Base-by-base conservation (phyloP, 1,140 invertebrate species). In the Papilio glaucus region DNA sequence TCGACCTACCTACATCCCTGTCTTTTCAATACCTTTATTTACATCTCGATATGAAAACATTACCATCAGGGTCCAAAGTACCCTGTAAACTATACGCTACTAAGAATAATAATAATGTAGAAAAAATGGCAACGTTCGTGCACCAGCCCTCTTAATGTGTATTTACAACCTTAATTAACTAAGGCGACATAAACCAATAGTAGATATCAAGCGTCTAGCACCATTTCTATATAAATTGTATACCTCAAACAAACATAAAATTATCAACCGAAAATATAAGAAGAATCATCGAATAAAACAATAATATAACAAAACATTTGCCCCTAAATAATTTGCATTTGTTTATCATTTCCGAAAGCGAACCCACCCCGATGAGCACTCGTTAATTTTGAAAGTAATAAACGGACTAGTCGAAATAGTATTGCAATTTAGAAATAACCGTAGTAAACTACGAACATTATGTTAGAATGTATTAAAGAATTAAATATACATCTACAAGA, bases 171-270 rank as follows among this genome's bases (percentile, higher is more conserved):
- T 86, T 85, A 85, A 81, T 80, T 88, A 86, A 77, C 81, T 87
- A 86, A 75, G 75, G 78, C 77, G 72, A 90, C 90, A 87, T 77
- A 80, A 86, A 88, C 86, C 76, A 78, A 82, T 6, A 33, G 77
- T 77, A 81, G 81, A n/a, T 85, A 84, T 85, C 70, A 85, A 92
- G 88, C 88, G 79, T 88, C 88, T 92, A 92, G 90, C 90, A 92
- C 90, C 90, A 92, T 91, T 92, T 83, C 77, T 77, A 86, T 86
- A 86, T 85, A 89, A 87, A 57, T 12, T 75, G 82, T 88, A 90
- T 87, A 87, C 83, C 85, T 83, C 77, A 75, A 89, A 33, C 29
- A 33, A 33, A 90, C 85, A 90, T 88, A 87, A 90, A 84, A 90
- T 89, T 89, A 89, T 88, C 82, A 89, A 89, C 79, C 87, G 85